These are phyloP conservation scores for Macrophya alboannulata DNA, from an alignment of 2,888 invertebrate species.

Conservation along the genomic window DNA sequence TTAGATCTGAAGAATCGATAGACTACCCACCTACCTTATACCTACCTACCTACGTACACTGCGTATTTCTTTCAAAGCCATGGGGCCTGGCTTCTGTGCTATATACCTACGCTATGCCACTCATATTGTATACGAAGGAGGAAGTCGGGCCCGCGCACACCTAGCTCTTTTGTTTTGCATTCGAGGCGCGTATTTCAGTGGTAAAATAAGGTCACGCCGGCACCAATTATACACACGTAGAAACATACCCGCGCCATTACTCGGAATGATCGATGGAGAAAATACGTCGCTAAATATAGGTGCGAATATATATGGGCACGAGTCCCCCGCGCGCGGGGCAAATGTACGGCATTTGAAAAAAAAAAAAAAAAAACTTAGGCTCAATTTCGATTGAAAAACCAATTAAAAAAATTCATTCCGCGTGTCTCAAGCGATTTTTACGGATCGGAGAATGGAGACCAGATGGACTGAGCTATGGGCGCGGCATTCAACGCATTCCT, in stretches of 20 bases:
- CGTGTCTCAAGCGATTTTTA: neutral
- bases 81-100: neutral
- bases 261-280: neutral
- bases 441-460: neutral
- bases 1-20: neutral
- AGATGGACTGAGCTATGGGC: constrained; percentile 72
- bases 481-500: constrained; percentile 78
- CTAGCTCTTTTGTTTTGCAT: constrained; percentile 68
- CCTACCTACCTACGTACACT: neutral
- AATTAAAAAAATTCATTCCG: neutral
- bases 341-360: constrained; percentile 11
- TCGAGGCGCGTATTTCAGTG: constrained; percentile 73
- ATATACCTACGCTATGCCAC: constrained; percentile 12
- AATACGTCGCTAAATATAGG: neutral
- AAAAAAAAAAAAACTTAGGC: no score
- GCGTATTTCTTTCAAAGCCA: neutral
- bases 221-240: constrained; percentile 50
- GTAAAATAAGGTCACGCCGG: constrained; percentile 76
- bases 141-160: constrained; percentile 6
- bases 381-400: neutral
- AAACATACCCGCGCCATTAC: neutral
- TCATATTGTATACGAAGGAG: constrained; percentile 43
- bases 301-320: neutral
- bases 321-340: neutral
- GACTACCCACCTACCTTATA: neutral